Evolutionary conservation across 2,113 vertebrate genomes (phyloP), one percentile per base, ranked within the genome.

Genomic region (Mormyrus lacerda): DNA sequence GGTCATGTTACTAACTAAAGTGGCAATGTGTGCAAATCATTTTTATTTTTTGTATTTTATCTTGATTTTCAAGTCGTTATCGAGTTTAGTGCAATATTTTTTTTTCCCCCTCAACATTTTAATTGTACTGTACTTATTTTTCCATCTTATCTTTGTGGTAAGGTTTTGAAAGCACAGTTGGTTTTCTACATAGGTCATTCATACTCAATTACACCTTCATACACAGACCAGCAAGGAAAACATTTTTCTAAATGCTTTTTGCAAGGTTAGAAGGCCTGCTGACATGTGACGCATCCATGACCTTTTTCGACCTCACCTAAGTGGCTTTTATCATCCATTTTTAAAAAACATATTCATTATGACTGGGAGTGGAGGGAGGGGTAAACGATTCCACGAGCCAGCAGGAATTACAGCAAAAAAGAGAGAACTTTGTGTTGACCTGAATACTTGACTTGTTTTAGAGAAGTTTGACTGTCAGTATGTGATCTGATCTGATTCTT

Each of bases 101-200:
- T 85, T 51, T 53, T 84, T 15, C 0, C 39, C 39, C 24, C 27
- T 39, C 24, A 17, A 84, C 55, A 27, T 90, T 90, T 73, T 17
- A 69, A 69, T 73, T 90, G 87, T 90, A 76, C 39, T 85, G 82
- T 90, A 86, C 85, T 88, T 85, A 65, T 76, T 45, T 69, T 88
- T 88, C 90, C 44, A 86, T 85, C 87, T 91, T 93, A 79, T 88
- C 31, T 84, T 76, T 79, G 42, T 4, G 47, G 58, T 50, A 31
- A 31, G 82, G 48, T 53, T 85, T 53, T 85, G 51, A 73, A 47
- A 92, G 90, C 89, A 79, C 82, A 31, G 88, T 92, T 90, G 93
- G 89, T 92, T 91, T 94, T 31, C 93, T 94, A 91, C 93, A 93
- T 92, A 73, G 91, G 89, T 92, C 93, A 95, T 94, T 93, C 92